phyloP scores from a whole-genome alignment of 2,113 vertebrate genomes.

The Strigops habroptila region DNA sequence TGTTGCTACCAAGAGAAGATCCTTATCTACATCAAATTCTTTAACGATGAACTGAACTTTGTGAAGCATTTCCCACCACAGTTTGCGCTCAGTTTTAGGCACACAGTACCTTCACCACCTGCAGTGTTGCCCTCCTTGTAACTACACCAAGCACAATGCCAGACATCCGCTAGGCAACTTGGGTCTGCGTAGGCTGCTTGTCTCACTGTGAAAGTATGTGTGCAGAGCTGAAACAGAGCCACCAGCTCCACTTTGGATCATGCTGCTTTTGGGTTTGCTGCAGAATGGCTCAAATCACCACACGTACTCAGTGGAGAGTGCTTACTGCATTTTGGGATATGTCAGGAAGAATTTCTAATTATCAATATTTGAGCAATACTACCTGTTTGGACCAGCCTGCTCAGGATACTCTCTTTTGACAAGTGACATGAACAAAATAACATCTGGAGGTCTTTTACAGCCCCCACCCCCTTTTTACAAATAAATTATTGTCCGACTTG shows the following conservation, averaged over 20 bases:
- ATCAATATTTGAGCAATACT: background rate
- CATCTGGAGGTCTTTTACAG: background rate
- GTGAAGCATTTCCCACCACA: background rate
- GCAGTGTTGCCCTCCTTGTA: background rate
- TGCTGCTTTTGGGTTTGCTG: background rate
- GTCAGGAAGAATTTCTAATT: background rate
- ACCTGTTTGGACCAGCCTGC: background rate
- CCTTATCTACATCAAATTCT: background rate
- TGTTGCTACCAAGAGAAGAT: background rate
- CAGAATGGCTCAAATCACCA: background rate
- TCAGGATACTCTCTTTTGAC: background rate
- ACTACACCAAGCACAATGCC: background rate
- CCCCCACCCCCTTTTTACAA: accelerated
- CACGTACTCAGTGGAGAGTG: background rate
- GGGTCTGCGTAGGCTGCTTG: background rate
- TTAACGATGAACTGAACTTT: background rate
- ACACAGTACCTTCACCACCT: background rate
- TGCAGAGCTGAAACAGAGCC: background rate
- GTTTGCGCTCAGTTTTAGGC: background rate
- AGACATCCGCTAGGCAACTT: accelerated
- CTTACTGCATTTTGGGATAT: background rate
- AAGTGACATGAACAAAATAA: background rate
- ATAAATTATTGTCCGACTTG: background rate
- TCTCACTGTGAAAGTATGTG: background rate
- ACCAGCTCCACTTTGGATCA: background rate